Percentiles rank a stretch among this genome's conserved stretches.
These are phyloP conservation scores for Bellardia pandia DNA, from an alignment of 2,888 invertebrate genomes.

Conservation along the genomic window DNA sequence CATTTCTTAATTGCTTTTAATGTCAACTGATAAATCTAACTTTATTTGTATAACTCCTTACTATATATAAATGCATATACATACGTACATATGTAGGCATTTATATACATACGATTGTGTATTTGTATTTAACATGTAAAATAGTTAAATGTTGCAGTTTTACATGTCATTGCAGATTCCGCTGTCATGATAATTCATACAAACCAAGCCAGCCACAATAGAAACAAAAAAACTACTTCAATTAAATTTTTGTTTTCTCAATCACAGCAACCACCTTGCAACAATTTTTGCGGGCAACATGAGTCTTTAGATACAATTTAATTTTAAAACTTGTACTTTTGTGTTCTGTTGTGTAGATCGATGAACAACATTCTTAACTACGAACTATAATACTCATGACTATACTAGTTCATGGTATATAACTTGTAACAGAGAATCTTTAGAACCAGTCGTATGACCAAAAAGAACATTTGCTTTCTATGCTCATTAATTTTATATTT, in stretches of 20 bases:
- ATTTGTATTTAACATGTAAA: constrained; percentile 33
- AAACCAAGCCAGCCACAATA: constrained; percentile 11
- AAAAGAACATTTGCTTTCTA: neutral
- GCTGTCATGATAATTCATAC: constrained; percentile 72
- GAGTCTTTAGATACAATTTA: constrained; percentile 32
- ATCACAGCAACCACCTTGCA: constrained; percentile 42
- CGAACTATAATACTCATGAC: neutral
- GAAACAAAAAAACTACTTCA: constrained; percentile 27
- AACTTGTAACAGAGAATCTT: no score
- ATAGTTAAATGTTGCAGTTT: constrained; percentile 63
- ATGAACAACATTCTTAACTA: neutral
- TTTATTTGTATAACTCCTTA: neutral
- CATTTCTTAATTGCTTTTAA: constrained; percentile 73
- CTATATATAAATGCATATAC: no score
- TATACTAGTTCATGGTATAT: neutral
- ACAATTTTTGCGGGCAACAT: constrained; percentile 22
- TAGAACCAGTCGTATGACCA: neutral
- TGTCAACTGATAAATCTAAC: constrained; percentile 69
- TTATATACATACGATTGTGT: neutral
- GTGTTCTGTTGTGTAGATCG: neutral
- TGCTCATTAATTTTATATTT: constrained; percentile 1
- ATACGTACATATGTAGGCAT: no score
- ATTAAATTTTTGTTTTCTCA: constrained; percentile 51
- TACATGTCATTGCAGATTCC: constrained; percentile 63
- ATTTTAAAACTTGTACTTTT: constrained; percentile 34